Conservation (phyloP, 1,140 invertebrate species). For the Drosophila lacertosa region DNA sequence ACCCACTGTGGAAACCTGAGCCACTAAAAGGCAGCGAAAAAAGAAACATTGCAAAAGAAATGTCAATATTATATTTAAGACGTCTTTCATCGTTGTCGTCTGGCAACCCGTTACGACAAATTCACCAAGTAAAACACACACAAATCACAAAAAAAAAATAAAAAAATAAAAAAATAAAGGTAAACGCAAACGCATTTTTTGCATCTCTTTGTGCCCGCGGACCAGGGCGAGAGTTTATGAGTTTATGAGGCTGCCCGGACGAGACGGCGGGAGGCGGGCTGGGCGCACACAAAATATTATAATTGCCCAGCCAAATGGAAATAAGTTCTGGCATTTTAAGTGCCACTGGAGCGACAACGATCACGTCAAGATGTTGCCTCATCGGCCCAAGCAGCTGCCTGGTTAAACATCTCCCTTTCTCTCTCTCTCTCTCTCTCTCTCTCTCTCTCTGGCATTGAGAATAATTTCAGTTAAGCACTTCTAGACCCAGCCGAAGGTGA, state of each 20-base stretch:
- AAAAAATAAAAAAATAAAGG: no score
- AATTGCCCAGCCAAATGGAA: slow-evolving; percentile 80
- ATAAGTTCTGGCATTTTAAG: slow-evolving; percentile 81
- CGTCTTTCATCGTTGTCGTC: slow-evolving; percentile 50
- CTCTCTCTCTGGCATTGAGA: neutral
- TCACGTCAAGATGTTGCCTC: slow-evolving; percentile 53
- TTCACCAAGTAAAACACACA: slow-evolving; percentile 75
- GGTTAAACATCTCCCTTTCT: slow-evolving; percentile 1
- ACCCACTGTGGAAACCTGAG: slow-evolving; percentile 47
- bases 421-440: no score
- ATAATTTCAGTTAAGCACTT: neutral
- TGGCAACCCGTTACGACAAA: slow-evolving; percentile 62
- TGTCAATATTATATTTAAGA: slow-evolving; percentile 82
- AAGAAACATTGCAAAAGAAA: slow-evolving; percentile 65
- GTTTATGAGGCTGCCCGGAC: slow-evolving; percentile 21
- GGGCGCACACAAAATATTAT: slow-evolving; percentile 73
- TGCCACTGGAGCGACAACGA: slow-evolving; percentile 61
- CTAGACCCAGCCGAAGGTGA: slow-evolving; percentile 4
- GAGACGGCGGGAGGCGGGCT: slow-evolving; percentile 5
- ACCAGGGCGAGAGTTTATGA: slow-evolving; percentile 27
- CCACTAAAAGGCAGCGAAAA: neutral
- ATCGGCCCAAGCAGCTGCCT: slow-evolving; percentile 23
- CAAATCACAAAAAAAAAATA: slow-evolving; percentile 81
- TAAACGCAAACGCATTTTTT: slow-evolving; percentile 70
- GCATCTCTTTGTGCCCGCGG: slow-evolving; percentile 27